Evolutionary conservation across 1,140 invertebrate species (phyloP).

Genomic region (Sitodiplosis mosellana): DNA sequence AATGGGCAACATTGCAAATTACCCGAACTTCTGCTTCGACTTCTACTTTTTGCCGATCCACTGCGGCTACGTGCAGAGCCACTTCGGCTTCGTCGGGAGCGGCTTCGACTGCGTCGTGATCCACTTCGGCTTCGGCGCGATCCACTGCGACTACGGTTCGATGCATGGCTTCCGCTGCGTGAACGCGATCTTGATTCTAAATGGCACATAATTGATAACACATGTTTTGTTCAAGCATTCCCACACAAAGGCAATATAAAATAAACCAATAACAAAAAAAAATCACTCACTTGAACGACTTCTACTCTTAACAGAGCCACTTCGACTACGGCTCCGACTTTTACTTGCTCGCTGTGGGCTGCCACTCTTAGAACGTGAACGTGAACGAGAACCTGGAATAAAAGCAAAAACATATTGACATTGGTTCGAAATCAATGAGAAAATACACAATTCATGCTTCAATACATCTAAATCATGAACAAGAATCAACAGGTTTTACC

Average conservation of each 20-base stretch:
- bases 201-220: too few relatives aligned
- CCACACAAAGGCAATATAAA: too few relatives aligned
- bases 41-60: constrained; percentile 10
- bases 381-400: too few relatives aligned
- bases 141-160: constrained; percentile 14
- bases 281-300: constrained; percentile 12
- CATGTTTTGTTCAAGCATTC: too few relatives aligned
- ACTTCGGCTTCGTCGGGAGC: constrained; percentile 20
- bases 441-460: constrained; percentile 22
- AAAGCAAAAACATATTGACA: too few relatives aligned
- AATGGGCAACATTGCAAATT: constrained; percentile 6
- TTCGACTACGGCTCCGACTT: constrained; percentile 21
- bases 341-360: constrained; percentile 11
- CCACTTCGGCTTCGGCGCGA: constrained; percentile 24
- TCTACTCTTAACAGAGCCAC: constrained; percentile 16
- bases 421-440: too few relatives aligned
- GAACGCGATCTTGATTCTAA: constrained; percentile 14
- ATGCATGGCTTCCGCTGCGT: constrained; percentile 12
- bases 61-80: constrained; percentile 14
- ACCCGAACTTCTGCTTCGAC: neutral
- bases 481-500: constrained; percentile 7
- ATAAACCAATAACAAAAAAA: too few relatives aligned
- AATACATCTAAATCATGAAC: constrained; percentile 13
- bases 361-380: constrained; percentile 24
- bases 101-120: constrained; percentile 22